A percentile compares a stretch with the other conserved stretches of the same genome.
phyloP scores from a whole-genome alignment of 1,140 invertebrate genomes.

The Maniola jurtina region DNA sequence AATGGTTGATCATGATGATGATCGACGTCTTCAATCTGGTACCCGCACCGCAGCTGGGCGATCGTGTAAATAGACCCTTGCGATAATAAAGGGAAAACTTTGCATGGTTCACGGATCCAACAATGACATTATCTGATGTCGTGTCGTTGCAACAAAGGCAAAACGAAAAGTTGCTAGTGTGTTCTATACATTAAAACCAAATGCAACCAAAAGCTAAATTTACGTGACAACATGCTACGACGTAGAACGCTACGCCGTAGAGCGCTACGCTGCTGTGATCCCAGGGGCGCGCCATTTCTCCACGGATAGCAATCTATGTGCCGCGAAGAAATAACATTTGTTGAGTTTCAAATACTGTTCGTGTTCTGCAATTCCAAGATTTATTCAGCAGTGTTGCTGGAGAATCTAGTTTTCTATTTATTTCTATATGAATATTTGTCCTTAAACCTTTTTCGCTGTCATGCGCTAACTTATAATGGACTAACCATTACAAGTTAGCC shows the following conservation, averaged over 20 bases:
- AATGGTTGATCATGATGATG: too few relatives aligned
- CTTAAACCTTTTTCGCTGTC: too few relatives aligned
- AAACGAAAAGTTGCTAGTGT: background rate
- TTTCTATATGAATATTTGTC: background rate
- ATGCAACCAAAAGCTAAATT: constrained; percentile 2
- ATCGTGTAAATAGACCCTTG: too few relatives aligned
- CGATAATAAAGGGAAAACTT: too few relatives aligned
- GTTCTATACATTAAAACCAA: background rate
- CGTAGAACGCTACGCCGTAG: constrained; percentile 4
- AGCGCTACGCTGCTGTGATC: constrained; percentile 3
- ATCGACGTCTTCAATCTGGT: too few relatives aligned
- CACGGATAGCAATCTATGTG: constrained; percentile 17
- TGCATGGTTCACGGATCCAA: too few relatives aligned
- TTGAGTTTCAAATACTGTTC: constrained; percentile 16
- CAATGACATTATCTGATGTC: too few relatives aligned
- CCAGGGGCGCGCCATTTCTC: constrained; percentile 8
- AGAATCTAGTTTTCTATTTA: background rate
- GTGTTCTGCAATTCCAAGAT: constrained; percentile 11
- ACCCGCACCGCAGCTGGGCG: too few relatives aligned
- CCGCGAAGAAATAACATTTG: constrained; percentile 16
- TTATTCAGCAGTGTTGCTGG: background rate
- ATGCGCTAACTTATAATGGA: too few relatives aligned
- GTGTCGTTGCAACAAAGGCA: background rate
- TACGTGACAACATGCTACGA: constrained; percentile 10
- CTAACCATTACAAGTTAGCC: too few relatives aligned